Conservation (phyloP, 64 coral and sea anemone genomes). For the Platygyra sinensis region DNA sequence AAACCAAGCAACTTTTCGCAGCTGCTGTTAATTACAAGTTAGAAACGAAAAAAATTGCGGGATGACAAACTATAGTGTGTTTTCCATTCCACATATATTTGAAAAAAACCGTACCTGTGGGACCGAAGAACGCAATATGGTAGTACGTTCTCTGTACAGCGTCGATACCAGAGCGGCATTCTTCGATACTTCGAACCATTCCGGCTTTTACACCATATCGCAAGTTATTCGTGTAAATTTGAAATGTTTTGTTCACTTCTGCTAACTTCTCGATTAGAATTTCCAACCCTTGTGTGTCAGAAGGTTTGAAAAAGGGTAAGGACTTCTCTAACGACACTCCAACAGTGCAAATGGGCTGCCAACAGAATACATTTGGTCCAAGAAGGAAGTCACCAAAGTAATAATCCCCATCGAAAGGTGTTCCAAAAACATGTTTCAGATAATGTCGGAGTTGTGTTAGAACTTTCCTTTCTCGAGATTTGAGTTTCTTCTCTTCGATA, state of each 20-base stretch:
- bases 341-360: too few relatives aligned
- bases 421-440: too few relatives aligned
- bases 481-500: conserved; percentile 43
- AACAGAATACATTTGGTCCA: too few relatives aligned
- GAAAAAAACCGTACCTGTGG: conserved; percentile 15
- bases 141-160: conserved; percentile 42
- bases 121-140: conserved; percentile 47
- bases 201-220: conserved; percentile 70
- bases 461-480: conserved; percentile 59
- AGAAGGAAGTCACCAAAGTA: too few relatives aligned
- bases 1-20: too few relatives aligned
- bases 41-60: conserved; percentile 6
- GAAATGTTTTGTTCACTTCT: conserved; percentile 59
- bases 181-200: too few relatives aligned
- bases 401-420: too few relatives aligned
- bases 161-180: too few relatives aligned
- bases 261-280: conserved; percentile 41
- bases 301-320: too few relatives aligned
- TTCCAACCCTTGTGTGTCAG: conserved; percentile 31
- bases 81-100: background rate
- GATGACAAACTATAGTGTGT: background rate
- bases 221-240: conserved; percentile 60
- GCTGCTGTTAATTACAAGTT: background rate
- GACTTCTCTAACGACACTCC: too few relatives aligned
- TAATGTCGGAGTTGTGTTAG: conserved; percentile 60